Evolutionary conservation across 2,888 invertebrate genomes (phyloP), one percentile per base, ranked within the genome.

Genomic region (Nineta flava): DNA sequence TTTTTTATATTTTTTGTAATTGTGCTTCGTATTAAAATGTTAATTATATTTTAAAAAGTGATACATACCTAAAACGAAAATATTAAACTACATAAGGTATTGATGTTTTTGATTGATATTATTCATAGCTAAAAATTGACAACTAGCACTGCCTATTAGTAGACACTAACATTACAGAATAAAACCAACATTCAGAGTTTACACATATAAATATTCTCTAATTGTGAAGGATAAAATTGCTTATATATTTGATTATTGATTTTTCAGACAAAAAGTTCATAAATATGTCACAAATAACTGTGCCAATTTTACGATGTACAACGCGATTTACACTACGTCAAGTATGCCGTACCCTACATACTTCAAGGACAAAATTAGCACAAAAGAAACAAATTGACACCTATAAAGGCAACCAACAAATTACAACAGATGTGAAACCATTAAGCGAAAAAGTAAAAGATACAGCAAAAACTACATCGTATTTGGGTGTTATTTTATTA

Each of bases 401-500:
- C 6, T 44, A 49, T 15, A 19, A 32, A 13, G 44, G 21, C 6
- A 21, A 17, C n/a, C 19, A 17, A 32, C 44, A 49, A 49, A n/a
- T 49, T 9, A 32, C 49, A 6, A 61, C 62, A 32, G 62, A 82
- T 64, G 81, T 83, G 2, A 73, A 77, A 51, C 81, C 81, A 7
- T 59, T 83, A 9, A 79, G 80, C 12, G 81, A 83, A 59, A 82
- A 80, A 74, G 87, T 91, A 2, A 92, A 90, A 65, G 90, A 93
- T 69, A 87, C 87, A 13, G 87, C 91, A 2, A 91, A 92, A 68
- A 92, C 92, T 55, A 83, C 78, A 2, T 84, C 85, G 9, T 94
- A 94, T 61, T 75, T 85, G 57, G 83, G 83, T 12, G 78, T 95
- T 2, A 87, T 94, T 55, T 59, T 92, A 47, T 69, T 79, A 35